These are phyloP conservation scores for Varanus salvator DNA, from an alignment of 2,113 vertebrate species.

Conservation along the genomic window DNA sequence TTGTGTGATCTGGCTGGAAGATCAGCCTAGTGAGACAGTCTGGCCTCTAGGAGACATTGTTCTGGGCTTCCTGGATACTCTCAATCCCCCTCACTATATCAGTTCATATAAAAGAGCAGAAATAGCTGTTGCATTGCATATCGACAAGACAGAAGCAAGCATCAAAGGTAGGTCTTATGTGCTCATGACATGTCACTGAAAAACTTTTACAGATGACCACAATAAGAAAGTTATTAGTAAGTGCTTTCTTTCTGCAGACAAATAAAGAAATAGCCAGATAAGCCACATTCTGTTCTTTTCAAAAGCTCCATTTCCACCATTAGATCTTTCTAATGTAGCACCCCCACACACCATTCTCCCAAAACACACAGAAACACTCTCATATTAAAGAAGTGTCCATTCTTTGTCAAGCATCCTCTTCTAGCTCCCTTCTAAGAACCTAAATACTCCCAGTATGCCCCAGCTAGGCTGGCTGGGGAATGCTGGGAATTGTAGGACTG, in stretches of 20 bases:
- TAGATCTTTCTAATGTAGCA: background rate
- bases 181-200: slow-evolving; percentile 46
- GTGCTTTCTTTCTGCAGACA: slow-evolving; percentile 64
- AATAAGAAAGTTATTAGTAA: slow-evolving; percentile 55
- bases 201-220: slow-evolving; percentile 52
- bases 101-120: slow-evolving; percentile 42
- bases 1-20: too few species aligned
- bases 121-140: slow-evolving; percentile 30
- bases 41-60: too few species aligned
- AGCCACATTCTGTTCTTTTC: slow-evolving; percentile 35
- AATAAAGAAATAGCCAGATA: slow-evolving; percentile 41
- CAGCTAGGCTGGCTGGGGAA: too few species aligned
- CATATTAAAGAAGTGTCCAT: background rate
- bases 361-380: background rate
- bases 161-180: background rate
- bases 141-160: slow-evolving; percentile 28
- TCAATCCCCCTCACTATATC: background rate
- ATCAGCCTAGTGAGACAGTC: too few species aligned
- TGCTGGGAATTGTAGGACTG: too few species aligned
- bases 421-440: background rate
- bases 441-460: too few species aligned
- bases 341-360: background rate
- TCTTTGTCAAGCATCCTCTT: background rate
- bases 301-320: background rate
- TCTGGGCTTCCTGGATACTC: too few species aligned